Evolutionary conservation across 1,140 invertebrate genomes (phyloP).

Genomic region (Pseudomyrmex concolor): DNA sequence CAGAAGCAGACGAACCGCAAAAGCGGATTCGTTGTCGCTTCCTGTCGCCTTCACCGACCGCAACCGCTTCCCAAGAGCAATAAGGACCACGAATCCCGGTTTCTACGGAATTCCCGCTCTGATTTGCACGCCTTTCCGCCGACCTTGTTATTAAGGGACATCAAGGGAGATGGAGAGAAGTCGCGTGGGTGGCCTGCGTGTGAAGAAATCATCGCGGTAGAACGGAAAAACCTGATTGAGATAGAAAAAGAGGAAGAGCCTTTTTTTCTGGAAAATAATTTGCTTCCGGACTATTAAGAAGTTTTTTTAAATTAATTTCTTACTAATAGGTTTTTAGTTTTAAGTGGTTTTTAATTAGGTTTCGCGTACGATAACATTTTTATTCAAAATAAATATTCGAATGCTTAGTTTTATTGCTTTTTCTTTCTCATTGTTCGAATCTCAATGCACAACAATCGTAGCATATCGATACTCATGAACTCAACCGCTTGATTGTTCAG

Average conservation of each 20-base stretch:
- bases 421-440: background rate
- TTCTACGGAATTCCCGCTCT: constrained; percentile 59
- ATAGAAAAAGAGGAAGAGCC: background rate
- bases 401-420: background rate
- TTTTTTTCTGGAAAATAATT: constrained; percentile 1
- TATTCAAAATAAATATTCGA: background rate
- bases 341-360: too few species aligned
- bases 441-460: too few species aligned
- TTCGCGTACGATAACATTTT: too few species aligned
- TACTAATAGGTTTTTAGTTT: too few species aligned
- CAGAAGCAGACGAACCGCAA: constrained; percentile 52
- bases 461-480: background rate
- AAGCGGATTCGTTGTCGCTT: constrained; percentile 56
- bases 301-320: too few species aligned
- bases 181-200: constrained; percentile 40
- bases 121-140: constrained; percentile 44
- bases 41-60: constrained; percentile 61
- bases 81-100: constrained; percentile 51
- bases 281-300: too few species aligned
- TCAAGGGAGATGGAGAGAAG: constrained; percentile 15
- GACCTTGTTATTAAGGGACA: constrained; percentile 53
- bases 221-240: constrained; percentile 14
- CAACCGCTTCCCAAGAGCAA: constrained; percentile 62
- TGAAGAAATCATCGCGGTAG: background rate
- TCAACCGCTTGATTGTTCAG: background rate